Evolutionary conservation across 2,797 vertebrate genomes (phyloP).

Genomic region (Tachyglossus aculeatus): DNA sequence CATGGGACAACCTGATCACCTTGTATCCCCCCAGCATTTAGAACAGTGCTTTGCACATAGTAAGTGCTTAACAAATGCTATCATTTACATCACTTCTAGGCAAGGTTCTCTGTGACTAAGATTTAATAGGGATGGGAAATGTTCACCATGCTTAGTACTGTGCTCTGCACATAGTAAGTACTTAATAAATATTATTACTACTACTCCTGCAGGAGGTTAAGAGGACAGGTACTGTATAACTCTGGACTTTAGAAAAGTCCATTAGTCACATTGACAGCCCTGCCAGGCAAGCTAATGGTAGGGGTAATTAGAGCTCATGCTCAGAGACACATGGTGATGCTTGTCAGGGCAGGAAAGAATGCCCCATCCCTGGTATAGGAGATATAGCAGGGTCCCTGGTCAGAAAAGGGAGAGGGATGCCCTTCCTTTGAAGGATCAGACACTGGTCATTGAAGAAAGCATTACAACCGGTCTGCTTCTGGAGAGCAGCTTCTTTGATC

Average conservation of each 20-base stretch:
- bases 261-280: slow-evolving; percentile 42
- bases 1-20: no score
- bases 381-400: neutral
- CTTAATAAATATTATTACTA: no score
- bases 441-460: neutral
- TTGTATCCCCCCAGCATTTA: no score
- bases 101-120: slow-evolving; percentile 8
- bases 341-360: slow-evolving; percentile 22
- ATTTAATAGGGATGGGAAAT: neutral
- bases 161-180: no score
- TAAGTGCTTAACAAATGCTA: no score
- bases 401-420: neutral
- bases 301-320: slow-evolving; percentile 23
- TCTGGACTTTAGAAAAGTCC: slow-evolving; percentile 20
- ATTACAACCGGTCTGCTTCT: neutral
- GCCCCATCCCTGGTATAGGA: neutral
- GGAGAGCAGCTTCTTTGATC: neutral
- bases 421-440: neutral
- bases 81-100: slow-evolving; percentile 6
- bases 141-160: no score
- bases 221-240: neutral
- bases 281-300: slow-evolving; percentile 28
- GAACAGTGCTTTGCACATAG: no score
- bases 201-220: neutral
- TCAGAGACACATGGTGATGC: slow-evolving; percentile 22